A percentile compares a stretch with the other conserved stretches of the same genome.
These are phyloP conservation scores for Vidua chalybeata DNA, from an alignment of 2,113 vertebrate species.

Conservation along the genomic window DNA sequence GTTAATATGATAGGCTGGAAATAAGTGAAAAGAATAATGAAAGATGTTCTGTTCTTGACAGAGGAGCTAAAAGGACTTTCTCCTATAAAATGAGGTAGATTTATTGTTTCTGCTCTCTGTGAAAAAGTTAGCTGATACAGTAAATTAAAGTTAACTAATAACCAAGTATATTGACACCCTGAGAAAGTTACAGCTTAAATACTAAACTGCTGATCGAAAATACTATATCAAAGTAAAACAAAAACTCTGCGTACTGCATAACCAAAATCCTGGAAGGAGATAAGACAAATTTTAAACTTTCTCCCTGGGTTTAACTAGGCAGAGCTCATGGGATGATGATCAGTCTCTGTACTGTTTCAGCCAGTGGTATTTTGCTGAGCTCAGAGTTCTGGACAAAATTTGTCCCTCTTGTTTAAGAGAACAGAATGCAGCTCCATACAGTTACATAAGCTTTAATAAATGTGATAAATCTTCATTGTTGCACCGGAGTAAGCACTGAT, in stretches of 20 bases:
- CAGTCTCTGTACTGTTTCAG: background rate
- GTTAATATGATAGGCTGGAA: background rate
- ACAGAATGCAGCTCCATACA: background rate
- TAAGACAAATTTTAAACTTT: background rate
- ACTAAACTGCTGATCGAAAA: background rate
- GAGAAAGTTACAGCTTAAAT: background rate
- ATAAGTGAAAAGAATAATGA: background rate
- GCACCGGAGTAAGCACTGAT: background rate
- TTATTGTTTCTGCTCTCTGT: background rate
- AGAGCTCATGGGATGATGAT: background rate
- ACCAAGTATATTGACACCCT: background rate
- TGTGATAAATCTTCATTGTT: background rate
- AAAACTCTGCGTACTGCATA: background rate
- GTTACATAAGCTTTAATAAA: conserved; percentile 13
- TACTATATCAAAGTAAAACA: background rate
- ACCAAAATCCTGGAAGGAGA: background rate
- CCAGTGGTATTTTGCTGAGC: background rate
- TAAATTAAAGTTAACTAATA: background rate
- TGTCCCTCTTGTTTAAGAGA: background rate
- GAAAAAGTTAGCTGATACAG: background rate
- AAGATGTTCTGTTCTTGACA: background rate
- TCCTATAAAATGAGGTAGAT: background rate
- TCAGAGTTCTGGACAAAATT: background rate
- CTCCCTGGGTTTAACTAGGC: background rate
- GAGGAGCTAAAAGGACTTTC: background rate